Percentiles rank a stretch among this genome's conserved stretches.
Evolutionary conservation across 2,888 invertebrate species (phyloP).

Genomic region (Adineta ricciae): DNA sequence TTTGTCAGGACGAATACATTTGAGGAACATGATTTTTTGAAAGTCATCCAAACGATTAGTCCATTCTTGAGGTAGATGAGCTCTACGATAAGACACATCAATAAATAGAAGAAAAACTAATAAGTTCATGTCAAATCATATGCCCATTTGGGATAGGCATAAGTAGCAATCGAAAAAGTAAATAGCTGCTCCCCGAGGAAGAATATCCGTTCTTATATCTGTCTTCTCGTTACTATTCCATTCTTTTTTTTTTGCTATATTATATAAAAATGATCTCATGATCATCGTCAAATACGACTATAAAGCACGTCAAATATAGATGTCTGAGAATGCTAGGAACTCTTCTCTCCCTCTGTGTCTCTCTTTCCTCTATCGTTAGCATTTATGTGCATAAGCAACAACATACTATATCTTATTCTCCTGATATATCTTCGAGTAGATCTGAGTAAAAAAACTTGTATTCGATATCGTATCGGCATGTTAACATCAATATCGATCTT

Average conservation of each 20-base stretch:
- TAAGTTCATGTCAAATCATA: not conserved
- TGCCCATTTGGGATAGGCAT: not conserved
- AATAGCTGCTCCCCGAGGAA: not conserved
- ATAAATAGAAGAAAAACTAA: not conserved
- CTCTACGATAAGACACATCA: conserved; percentile 37
- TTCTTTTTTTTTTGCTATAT: not conserved
- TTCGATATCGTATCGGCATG: not conserved
- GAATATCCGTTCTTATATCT: not conserved
- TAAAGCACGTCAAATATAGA: not conserved
- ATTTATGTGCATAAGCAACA: not conserved
- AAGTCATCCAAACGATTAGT: conserved; percentile 43
- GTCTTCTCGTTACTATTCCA: not conserved
- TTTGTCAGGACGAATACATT: conserved; percentile 49
- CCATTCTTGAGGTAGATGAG: conserved; percentile 49
- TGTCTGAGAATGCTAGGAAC: not conserved
- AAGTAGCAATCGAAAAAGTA: not conserved
- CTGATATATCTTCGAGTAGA: not conserved
- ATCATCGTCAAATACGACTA: not conserved
- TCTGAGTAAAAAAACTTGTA: not conserved
- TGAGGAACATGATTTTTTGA: conserved; percentile 49
- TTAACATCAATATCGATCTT: not conserved
- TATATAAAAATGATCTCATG: not conserved
- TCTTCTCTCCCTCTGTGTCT: no score
- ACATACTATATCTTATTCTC: not conserved
- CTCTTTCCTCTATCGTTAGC: not conserved